A percentile compares a stretch with the other conserved stretches of the same genome.
Conservation (phyloP, 2,113 vertebrate genomes). For the Saguinus midas region DNA sequence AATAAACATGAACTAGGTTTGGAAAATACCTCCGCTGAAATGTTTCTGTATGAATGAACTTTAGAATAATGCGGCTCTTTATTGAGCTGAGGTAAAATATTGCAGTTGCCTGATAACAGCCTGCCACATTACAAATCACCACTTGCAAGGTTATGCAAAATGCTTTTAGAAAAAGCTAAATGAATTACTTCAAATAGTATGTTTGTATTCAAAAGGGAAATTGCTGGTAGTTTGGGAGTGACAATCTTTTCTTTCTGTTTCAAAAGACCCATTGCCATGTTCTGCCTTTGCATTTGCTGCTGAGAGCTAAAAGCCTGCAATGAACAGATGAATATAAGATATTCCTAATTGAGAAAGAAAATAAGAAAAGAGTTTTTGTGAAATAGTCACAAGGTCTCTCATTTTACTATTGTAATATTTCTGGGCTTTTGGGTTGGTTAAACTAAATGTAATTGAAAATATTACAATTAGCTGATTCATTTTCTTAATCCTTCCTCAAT, state of each 20-base stretch:
- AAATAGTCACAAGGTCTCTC: neutral
- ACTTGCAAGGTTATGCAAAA: conserved; percentile 68
- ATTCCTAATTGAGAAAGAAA: conserved; percentile 48
- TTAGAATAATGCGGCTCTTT: conserved; percentile 48
- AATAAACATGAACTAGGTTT: neutral
- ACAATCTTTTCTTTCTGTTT: conserved; percentile 68
- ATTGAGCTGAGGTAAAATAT: conserved; percentile 66
- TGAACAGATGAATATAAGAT: conserved; percentile 39
- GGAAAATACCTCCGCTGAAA: neutral
- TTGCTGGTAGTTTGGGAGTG: conserved; percentile 68
- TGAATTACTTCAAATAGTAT: conserved; percentile 73
- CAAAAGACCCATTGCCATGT: conserved; percentile 61
- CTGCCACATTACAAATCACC: conserved; percentile 72
- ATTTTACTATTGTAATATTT: conserved; percentile 50
- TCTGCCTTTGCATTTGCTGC: conserved; percentile 36
- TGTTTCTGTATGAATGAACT: conserved; percentile 61
- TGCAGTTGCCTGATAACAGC: conserved; percentile 68
- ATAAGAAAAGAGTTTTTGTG: conserved; percentile 18
- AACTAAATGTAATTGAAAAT: conserved; percentile 55
- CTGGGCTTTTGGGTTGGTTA: conserved; percentile 19
- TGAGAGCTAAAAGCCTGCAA: conserved; percentile 10
- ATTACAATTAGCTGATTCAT: neutral
- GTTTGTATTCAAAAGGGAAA: conserved; percentile 72
- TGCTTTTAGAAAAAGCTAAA: conserved; percentile 73
- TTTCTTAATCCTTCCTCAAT: neutral